phyloP scores from a whole-genome alignment of 2,797 vertebrate species.

The Falco cherrug region DNA sequence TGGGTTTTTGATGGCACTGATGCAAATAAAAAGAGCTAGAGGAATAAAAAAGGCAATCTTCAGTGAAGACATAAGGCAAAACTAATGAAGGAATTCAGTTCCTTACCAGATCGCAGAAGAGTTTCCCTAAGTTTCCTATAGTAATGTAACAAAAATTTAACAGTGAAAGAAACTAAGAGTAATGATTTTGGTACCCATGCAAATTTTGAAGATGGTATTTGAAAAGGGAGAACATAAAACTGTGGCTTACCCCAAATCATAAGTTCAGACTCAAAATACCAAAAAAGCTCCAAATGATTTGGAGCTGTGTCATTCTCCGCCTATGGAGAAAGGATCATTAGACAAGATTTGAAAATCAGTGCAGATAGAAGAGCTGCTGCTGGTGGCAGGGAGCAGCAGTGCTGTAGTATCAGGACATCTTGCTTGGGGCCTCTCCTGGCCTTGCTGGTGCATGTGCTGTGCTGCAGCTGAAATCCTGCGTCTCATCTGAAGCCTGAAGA shows the following conservation, averaged over 20 bases:
- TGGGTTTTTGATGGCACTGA: not conserved
- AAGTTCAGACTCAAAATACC: too few species aligned
- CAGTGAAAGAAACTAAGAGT: not conserved
- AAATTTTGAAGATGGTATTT: not conserved
- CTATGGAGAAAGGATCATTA: not conserved
- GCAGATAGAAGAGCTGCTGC: not conserved
- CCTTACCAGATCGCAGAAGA: not conserved
- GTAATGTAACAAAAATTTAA: not conserved
- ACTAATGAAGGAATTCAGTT: not conserved
- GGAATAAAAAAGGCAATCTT: not conserved
- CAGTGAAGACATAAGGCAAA: not conserved
- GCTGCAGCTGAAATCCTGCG: not conserved
- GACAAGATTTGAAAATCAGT: not conserved
- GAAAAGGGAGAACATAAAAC: not conserved
- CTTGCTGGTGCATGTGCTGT: fast-evolving
- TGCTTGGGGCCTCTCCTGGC: not conserved
- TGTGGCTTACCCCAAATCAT: not conserved
- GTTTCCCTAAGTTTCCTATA: not conserved
- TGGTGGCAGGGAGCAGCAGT: not conserved
- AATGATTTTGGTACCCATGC: not conserved
- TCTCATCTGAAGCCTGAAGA: not conserved
- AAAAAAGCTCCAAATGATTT: not conserved
- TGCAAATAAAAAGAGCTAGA: not conserved
- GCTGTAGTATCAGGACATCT: fast-evolving
- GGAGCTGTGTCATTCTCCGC: not conserved